phyloP scores from a whole-genome alignment of 1,140 invertebrate genomes.

The Arion vulgaris region DNA sequence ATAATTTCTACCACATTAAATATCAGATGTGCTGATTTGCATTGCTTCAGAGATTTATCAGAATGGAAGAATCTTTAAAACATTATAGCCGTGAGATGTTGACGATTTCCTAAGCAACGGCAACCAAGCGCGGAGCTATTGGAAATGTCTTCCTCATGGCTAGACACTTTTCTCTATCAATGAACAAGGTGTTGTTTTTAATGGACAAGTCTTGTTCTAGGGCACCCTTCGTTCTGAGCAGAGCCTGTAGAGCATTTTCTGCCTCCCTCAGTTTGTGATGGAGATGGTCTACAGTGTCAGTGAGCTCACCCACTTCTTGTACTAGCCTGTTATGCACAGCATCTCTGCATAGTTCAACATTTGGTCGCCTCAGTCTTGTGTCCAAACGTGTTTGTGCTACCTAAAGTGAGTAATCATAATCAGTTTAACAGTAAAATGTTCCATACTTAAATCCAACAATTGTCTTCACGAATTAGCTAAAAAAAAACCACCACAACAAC shows the following conservation, averaged over 20 bases:
- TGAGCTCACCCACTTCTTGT: slow-evolving; percentile 71
- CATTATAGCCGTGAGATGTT: too few relatives aligned
- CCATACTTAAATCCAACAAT: too few relatives aligned
- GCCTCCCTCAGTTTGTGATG: slow-evolving; percentile 70
- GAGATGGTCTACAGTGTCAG: slow-evolving; percentile 69
- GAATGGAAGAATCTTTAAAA: too few relatives aligned
- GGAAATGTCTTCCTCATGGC: slow-evolving; percentile 92
- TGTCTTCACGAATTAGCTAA: too few relatives aligned
- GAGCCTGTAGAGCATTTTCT: slow-evolving; percentile 81
- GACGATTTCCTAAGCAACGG: slow-evolving; percentile 23
- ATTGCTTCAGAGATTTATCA: too few relatives aligned
- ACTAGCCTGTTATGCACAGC: slow-evolving; percentile 80
- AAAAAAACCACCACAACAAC: too few relatives aligned
- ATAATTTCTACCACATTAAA: too few relatives aligned
- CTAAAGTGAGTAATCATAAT: slow-evolving; percentile 83
- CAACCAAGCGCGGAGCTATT: slow-evolving; percentile 70
- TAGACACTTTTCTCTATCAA: slow-evolving; percentile 94
- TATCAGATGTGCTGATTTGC: too few relatives aligned
- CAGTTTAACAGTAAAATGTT: too few relatives aligned
- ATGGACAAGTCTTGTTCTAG: slow-evolving; percentile 90
- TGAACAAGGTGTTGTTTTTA: slow-evolving; percentile 92
- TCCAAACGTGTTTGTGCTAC: slow-evolving; percentile 92
- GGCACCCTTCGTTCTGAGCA: slow-evolving; percentile 85
- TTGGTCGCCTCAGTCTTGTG: slow-evolving; percentile 85
- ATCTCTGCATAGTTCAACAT: slow-evolving; percentile 91